phyloP scores from a whole-genome alignment of 2,797 vertebrate genomes.

The Cygnus olor region DNA sequence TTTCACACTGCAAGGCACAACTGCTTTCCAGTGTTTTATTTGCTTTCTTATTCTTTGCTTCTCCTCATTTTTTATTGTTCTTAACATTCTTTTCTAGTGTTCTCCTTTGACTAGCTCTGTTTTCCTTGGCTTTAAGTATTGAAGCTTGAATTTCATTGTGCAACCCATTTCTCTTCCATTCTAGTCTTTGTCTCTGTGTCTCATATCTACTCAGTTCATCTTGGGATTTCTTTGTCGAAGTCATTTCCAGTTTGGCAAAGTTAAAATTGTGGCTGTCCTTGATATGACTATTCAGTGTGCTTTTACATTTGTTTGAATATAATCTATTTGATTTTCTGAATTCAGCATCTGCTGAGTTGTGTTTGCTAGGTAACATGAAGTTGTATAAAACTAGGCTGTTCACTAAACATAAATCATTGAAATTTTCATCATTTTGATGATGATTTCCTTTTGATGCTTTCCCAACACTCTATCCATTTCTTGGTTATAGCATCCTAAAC shows the following conservation, averaged over 20 bases:
- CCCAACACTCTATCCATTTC: neutral
- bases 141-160: neutral
- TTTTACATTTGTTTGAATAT: conserved; percentile 50
- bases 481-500: neutral
- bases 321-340: conserved; percentile 40
- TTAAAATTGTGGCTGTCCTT: conserved; percentile 15
- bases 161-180: conserved; percentile 20
- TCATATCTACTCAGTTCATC: neutral
- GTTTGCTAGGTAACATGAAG: conserved; percentile 57
- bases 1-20: neutral
- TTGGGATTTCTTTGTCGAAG: neutral
- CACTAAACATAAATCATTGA: neutral
- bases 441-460: neutral
- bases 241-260: conserved; percentile 50
- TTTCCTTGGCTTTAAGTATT: neutral
- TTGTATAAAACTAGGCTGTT: conserved; percentile 8
- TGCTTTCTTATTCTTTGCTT: neutral
- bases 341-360: conserved; percentile 44
- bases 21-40: neutral
- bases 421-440: neutral
- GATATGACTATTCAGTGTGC: conserved; percentile 7
- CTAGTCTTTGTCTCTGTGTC: neutral
- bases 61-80: neutral
- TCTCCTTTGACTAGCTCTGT: neutral
- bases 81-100: neutral